Evolutionary conservation across 23 tunicate genomes (phyloP), one percentile per base, ranked within the genome.

Genomic region (Ascidia mentula): DNA sequence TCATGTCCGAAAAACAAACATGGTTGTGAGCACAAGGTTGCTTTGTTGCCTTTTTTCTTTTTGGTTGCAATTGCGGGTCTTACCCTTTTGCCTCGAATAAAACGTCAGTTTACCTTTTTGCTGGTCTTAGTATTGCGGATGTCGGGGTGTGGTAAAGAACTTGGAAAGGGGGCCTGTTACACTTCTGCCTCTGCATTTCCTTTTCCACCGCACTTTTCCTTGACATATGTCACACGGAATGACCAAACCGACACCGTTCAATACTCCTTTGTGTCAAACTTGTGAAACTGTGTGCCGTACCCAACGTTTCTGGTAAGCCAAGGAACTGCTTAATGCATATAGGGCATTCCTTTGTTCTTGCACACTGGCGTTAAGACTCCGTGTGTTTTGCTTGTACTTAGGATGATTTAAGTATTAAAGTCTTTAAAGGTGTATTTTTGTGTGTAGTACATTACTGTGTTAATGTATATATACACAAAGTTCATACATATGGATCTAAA

Each of bases 111-210:
- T 53, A 53, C 65, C 65, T 53, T 53, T 9, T 28, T 53, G 22
- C 65, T 26, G 65, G 65, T 53, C 65, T 53, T 53, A 53, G 65
- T 53, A 53, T 53, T 53, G 65, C 65, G 65, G 65, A 53, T 53
- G 65, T 53, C 65, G 65, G 65, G 65, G 65, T 53, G 65, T 53
- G 65, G 65, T 53, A 53, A 53, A 53, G 65, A 53, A 53, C 65
- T 53, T 53, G 65, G 13, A 53, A 53, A 53, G 65, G 65, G 65
- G 65, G 65, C 65, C 65, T 53, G 65, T 53, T 53, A 53, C 65
- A 53, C 65, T 53, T 53, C 13, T 53, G 65, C 65, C 65, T 53
- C 65, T 53, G 24, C 65, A 20, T 53, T 53, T 53, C 24, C 65
- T 53, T 53, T 53, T 28, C 22, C 65, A 53, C 65, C 65, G 65